Conservation (phyloP, 2,797 vertebrate genomes). For the Macroramphosus scolopax region DNA sequence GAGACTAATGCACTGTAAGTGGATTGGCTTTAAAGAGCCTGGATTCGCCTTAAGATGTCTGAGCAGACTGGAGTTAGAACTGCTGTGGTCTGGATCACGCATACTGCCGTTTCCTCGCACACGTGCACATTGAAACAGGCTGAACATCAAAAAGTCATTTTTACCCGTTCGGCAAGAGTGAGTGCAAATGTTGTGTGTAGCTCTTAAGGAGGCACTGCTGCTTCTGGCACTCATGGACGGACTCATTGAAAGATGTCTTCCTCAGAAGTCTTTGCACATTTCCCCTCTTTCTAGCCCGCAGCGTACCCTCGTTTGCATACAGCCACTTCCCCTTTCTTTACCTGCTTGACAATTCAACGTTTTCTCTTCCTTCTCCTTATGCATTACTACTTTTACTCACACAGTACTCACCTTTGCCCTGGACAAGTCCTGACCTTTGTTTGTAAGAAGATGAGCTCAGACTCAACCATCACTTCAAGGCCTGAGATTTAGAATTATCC, state of each 20-base stretch:
- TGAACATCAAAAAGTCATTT: too few relatives aligned
- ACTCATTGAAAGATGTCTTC: conserved; percentile 54
- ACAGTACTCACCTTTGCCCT: too few relatives aligned
- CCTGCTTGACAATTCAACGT: conserved; percentile 33
- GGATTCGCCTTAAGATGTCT: conserved; percentile 77
- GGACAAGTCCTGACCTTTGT: too few relatives aligned
- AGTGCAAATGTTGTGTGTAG: not conserved
- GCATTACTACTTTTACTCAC: too few relatives aligned
- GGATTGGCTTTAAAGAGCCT: conserved; percentile 75
- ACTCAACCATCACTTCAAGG: too few relatives aligned
- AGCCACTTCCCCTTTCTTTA: conserved; percentile 10
- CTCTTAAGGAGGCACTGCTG: not conserved
- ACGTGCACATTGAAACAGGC: conserved; percentile 9
- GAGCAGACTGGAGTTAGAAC: conserved; percentile 70
- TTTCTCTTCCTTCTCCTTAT: not conserved
- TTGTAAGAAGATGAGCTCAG: too few relatives aligned
- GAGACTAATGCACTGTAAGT: conserved; percentile 80
- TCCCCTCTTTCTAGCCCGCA: conserved; percentile 29
- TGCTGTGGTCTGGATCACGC: conserved; percentile 60
- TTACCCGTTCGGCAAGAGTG: not conserved
- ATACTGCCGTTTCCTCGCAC: conserved; percentile 15
- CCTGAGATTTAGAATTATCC: too few relatives aligned
- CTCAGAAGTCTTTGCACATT: conserved; percentile 26
- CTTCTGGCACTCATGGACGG: too few relatives aligned
- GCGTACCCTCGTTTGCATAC: conserved; percentile 8